Percentiles rank a stretch among this genome's conserved stretches.
Conservation (phyloP, 2,888 invertebrate species). For the Tenthredo mesomela region DNA sequence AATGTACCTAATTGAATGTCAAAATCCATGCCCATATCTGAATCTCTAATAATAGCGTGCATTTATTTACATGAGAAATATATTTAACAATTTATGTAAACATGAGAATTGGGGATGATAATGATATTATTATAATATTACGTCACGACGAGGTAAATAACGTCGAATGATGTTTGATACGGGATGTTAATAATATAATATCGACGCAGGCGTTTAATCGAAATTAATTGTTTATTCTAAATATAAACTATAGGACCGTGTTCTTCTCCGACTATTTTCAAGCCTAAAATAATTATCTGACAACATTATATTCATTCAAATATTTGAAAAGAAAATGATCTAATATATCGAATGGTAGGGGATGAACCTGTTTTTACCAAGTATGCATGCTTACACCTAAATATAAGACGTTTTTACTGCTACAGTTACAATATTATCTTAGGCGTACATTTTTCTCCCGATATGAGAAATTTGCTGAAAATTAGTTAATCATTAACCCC, state of each 20-base stretch:
- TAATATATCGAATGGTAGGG: conserved; percentile 23
- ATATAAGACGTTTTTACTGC: conserved; percentile 23
- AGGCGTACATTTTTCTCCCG: not conserved
- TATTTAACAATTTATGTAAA: not conserved
- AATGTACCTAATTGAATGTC: conserved; percentile 45
- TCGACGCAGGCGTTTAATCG: conserved; percentile 2
- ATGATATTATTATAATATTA: not conserved
- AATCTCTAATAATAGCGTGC: conserved; percentile 18
- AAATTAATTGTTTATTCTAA: not conserved
- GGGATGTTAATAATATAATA: not conserved
- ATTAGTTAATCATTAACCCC: not conserved
- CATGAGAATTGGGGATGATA: not conserved
- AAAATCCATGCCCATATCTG: conserved; percentile 40
- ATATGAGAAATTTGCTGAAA: not conserved
- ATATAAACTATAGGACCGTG: not conserved
- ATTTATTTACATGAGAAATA: conserved; percentile 30
- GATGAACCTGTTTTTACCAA: conserved; percentile 30
- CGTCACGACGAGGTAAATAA: not conserved
- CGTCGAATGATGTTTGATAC: not conserved
- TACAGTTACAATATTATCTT: conserved; percentile 13
- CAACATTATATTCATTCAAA: not conserved
- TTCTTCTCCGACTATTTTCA: not conserved
- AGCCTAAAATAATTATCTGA: not conserved
- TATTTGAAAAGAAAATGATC: not conserved
- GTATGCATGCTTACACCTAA: conserved; percentile 3